Conservation (phyloP, 2,113 vertebrate genomes). For the Labeo rohita region DNA sequence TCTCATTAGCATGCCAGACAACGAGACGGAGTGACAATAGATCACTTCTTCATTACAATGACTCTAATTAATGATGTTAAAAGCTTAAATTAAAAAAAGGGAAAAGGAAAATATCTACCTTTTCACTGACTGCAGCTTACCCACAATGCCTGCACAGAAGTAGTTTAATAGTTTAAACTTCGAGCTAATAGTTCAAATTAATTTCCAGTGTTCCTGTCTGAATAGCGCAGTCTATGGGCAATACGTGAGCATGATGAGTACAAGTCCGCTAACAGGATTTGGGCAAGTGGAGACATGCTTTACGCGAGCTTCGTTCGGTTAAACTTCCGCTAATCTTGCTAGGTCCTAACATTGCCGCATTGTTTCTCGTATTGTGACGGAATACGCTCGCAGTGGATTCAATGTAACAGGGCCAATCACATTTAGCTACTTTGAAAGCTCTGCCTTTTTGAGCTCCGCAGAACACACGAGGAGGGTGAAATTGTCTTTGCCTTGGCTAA, state of each 20-base stretch:
- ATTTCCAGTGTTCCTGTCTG: slow-evolving; percentile 56
- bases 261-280: slow-evolving; percentile 58
- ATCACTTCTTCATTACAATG: slow-evolving; percentile 60
- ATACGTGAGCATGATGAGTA: slow-evolving; percentile 39
- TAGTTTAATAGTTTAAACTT: slow-evolving; percentile 57
- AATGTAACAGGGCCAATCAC: slow-evolving; percentile 72
- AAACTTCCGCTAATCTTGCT: slow-evolving; percentile 50
- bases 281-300: slow-evolving; percentile 34
- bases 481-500: slow-evolving; percentile 81
- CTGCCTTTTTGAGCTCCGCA: slow-evolving; percentile 79
- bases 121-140: slow-evolving; percentile 49
- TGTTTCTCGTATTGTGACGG: slow-evolving; percentile 61
- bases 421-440: slow-evolving; percentile 78
- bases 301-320: slow-evolving; percentile 24
- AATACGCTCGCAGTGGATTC: slow-evolving; percentile 69
- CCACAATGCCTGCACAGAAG: slow-evolving; percentile 51
- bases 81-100: slow-evolving; percentile 47
- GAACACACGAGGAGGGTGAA: slow-evolving; percentile 78
- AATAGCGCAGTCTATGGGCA: slow-evolving; percentile 47
- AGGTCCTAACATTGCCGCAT: slow-evolving; percentile 47
- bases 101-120: slow-evolving; percentile 54
- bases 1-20: slow-evolving; percentile 61
- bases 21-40: slow-evolving; percentile 48
- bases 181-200: slow-evolving; percentile 55
- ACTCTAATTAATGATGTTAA: slow-evolving; percentile 62